Conservation (phyloP, 2,113 vertebrate genomes). For the Furnarius figulus region DNA sequence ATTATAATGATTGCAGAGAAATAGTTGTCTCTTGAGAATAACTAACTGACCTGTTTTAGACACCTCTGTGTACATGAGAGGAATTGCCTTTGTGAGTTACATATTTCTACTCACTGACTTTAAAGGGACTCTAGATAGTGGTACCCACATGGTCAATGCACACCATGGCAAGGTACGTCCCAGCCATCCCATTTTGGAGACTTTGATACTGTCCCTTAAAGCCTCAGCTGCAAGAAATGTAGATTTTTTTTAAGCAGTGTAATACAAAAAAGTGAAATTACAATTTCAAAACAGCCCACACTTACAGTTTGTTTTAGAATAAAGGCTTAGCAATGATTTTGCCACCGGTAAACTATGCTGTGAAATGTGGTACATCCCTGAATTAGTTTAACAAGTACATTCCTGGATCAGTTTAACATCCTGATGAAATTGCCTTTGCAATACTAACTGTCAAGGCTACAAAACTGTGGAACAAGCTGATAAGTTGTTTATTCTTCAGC, state of each 20-base stretch:
- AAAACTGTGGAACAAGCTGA: not conserved
- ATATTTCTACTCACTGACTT: not conserved
- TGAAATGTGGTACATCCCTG: not conserved
- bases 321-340: not conserved
- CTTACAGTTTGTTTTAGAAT: not conserved
- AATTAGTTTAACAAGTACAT: not conserved
- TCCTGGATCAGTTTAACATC: not conserved
- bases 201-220: not conserved
- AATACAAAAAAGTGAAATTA: not conserved
- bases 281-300: not conserved
- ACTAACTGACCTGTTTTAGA: not conserved
- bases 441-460: not conserved
- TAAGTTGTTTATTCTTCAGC: not conserved
- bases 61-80: not conserved
- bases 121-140: not conserved
- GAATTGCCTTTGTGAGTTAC: not conserved
- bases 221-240: not conserved
- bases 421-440: not conserved
- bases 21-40: not conserved
- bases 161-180: not conserved
- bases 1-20: not conserved
- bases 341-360: not conserved
- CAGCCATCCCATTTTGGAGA: not conserved
- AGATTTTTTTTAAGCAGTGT: not conserved
- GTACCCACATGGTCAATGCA: not conserved